Conservation (phyloP, 2,888 invertebrate species). For the Daptonema setosum region DNA sequence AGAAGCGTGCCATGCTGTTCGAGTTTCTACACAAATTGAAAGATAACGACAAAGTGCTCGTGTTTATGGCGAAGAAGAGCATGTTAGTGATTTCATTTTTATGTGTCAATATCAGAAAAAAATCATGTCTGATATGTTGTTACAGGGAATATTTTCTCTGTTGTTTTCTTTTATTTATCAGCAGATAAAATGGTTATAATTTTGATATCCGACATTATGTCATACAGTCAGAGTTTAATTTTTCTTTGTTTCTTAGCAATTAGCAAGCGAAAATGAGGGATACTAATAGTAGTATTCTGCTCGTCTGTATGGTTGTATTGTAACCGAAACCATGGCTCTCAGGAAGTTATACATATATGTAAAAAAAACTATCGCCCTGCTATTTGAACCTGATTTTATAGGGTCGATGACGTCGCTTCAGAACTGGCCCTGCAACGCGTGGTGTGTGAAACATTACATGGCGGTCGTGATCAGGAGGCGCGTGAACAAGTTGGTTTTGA, state of each 20-base stretch:
- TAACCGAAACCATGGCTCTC: too few relatives aligned
- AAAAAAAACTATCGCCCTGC: too few relatives aligned
- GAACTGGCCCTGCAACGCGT: conserved; percentile 50
- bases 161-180: too few relatives aligned
- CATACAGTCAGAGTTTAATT: not conserved
- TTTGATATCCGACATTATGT: too few relatives aligned
- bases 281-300: too few relatives aligned
- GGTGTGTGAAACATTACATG: conserved; percentile 59
- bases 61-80: conserved; percentile 14
- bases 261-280: too few relatives aligned
- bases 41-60: conserved; percentile 2
- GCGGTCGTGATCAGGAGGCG: conserved; percentile 54
- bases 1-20: conserved; percentile 44
- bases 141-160: too few relatives aligned
- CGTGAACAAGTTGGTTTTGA: conserved; percentile 28
- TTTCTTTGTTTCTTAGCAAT: not conserved
- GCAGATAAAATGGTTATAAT: too few relatives aligned
- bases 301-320: too few relatives aligned
- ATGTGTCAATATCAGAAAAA: not conserved
- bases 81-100: not conserved
- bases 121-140: too few relatives aligned
- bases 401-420: conserved; percentile 57
- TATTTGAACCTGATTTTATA: conserved; percentile 11
- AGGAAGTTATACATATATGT: too few relatives aligned
- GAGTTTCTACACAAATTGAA: not conserved